Evolutionary conservation across 2,888 invertebrate species (phyloP), one percentile per base, ranked within the genome.

Genomic region (Metellina segmentata): DNA sequence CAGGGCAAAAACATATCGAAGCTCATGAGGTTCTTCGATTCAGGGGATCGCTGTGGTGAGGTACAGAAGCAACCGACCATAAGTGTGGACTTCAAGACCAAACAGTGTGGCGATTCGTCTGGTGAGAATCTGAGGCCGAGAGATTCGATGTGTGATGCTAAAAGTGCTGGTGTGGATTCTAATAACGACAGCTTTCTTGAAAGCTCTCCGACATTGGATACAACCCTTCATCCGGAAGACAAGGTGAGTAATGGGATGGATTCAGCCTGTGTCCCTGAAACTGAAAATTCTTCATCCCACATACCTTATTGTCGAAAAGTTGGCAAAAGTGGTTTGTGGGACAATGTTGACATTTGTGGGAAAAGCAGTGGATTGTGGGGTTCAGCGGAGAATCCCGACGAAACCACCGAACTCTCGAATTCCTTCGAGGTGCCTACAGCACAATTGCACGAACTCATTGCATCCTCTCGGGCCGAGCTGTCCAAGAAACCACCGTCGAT

Each of bases 1-100:
- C 88, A 83, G 49, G 92, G 92, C 19, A 81, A 78, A 69, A 92
- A 92, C 19, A 89, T 92, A 48, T 83, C 88, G 13, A 89, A 92
- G 53, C 48, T 92, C n/a, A 92, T 89, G 71, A 77, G 79, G 69
- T 74, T 92, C n/a, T 92, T 92, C 69, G 92, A 92, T 70, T 78
- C 78, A 5, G 20, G 70, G 4, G 81, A 81, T 53, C 48, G 71
- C 51, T 6, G 51, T 11, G 61, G 34, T 61, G n/a, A 7, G 19
- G 11, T 20, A 71, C 52, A 72, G 61, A 61, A 61, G 9, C 61
- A 61, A 16, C 61, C 61, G n/a, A 5, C 34, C 34, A 85, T 75
- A 75, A 72, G 19, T 6, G 19, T 11, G 20, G 82, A 82, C 52
- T 49, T 13, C 11, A 19, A 52, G 52, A 74, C 53, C 11, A 53